Evolutionary conservation across 2,113 vertebrate species (phyloP), one percentile per base, ranked within the genome.

Genomic region (Hipposideros armiger): DNA sequence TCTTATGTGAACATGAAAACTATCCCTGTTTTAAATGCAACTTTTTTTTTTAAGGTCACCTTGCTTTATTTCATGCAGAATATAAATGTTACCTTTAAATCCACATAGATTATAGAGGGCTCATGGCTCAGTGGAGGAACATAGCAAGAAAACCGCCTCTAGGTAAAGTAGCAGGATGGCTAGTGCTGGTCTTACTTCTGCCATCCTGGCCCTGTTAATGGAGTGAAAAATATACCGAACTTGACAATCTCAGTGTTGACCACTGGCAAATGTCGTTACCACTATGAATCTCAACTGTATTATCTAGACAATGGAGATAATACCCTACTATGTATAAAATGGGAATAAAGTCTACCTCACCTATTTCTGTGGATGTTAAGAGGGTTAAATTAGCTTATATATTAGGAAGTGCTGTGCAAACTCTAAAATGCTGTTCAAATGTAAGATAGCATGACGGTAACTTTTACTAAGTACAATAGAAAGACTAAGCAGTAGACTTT

Each of bases 1-100:
- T 81, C 13, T 45, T 84, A 85, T 1, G 7, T 36, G 81, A 93
- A 82, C 7, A 15, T 74, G 22, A 90, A 88, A 93, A 42, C 52
- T 76, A 60, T 52, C 64, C 32, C 45, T 69, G 8, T 24, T 40
- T 96, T 76, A 56, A 88, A 85, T 54, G 70, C 4, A 77, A 4
- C 14, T 8, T 54, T 94, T 45, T 47, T 47, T 73, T 54, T 89
- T 82, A 73, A 78, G 56, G 16, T 87, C 30, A 77, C 50, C 20
- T 26, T 42, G 62, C 24, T 62, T 77, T 76, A 54, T 92, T 91
- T 93, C 11, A 73, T 11, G 0, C 36, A 16, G 15, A 92, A 54
- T 60, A 74, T 52, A 81, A 73, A 94, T 22, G 42, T n/a, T n/a
- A 42, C 62, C 42, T 69, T 87, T 60, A 94, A 90, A 66, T 40